Conservation (phyloP, 2,888 invertebrate genomes). For the Trichopoda pennipes region DNA sequence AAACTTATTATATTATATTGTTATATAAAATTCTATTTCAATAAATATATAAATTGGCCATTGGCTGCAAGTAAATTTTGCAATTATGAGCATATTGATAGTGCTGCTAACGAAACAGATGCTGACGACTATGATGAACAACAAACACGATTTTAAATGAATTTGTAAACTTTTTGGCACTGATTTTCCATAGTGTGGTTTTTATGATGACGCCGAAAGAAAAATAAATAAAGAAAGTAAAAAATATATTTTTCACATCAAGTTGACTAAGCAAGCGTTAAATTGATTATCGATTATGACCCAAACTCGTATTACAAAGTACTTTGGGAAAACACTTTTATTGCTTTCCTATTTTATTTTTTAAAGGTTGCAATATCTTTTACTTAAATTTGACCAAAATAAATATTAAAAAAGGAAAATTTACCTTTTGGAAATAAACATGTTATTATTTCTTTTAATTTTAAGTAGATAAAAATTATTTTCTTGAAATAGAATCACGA, state of each 20-base stretch:
- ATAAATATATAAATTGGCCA: slow-evolving; percentile 16
- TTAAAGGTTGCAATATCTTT: not conserved
- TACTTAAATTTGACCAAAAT: not conserved
- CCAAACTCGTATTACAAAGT: slow-evolving; percentile 38
- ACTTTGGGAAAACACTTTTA: not conserved
- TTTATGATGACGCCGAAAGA: slow-evolving; percentile 33
- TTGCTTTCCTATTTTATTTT: not conserved
- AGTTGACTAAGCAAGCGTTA: slow-evolving; percentile 72
- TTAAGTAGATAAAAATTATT: no score
- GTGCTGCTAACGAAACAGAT: slow-evolving; percentile 36
- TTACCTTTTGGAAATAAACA: no score
- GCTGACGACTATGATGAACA: slow-evolving; percentile 34
- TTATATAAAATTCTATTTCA: not conserved
- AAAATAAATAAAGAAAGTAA: slow-evolving; percentile 37
- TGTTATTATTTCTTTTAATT: no score
- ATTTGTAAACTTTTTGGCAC: slow-evolving; percentile 50
- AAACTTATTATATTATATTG: slow-evolving; percentile 4
- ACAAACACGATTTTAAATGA: slow-evolving; percentile 20
- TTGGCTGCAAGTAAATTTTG: slow-evolving; percentile 1
- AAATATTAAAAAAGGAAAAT: not conserved
- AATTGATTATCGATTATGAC: slow-evolving; percentile 72
- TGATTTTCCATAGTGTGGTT: slow-evolving; percentile 4
- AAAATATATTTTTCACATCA: slow-evolving; percentile 69
- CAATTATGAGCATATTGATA: slow-evolving; percentile 28
- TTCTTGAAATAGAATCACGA: no score